phyloP scores from a whole-genome alignment of 2,888 invertebrate species.

The Eucera pruinosa region DNA sequence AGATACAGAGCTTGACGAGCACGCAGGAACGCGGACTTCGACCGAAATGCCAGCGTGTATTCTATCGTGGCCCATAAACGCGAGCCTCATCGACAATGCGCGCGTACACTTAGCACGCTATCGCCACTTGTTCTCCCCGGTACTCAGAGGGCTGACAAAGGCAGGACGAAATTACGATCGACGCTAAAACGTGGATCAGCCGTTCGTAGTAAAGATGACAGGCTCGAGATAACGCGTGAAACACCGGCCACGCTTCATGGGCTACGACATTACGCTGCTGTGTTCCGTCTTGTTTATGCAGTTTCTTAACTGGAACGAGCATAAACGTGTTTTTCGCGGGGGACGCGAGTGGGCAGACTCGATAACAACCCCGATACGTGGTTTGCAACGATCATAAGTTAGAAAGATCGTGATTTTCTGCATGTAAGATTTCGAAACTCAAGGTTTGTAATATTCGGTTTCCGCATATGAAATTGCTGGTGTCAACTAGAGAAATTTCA shows the following conservation, averaged over 20 bases:
- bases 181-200: constrained; percentile 51
- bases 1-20: constrained; percentile 18
- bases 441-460: no score
- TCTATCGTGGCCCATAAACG: constrained; percentile 40
- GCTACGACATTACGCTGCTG: no score
- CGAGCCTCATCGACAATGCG: constrained; percentile 40
- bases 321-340: no score
- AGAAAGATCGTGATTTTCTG: no score
- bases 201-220: constrained; percentile 45
- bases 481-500: no score
- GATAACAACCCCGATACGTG: no score
- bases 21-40: constrained; percentile 23
- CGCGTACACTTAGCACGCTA: constrained; percentile 44
- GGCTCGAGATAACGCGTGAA: constrained; percentile 37
- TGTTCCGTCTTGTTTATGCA: no score
- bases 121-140: constrained; percentile 30
- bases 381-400: no score
- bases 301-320: no score
- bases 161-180: constrained; percentile 53
- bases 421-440: no score
- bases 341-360: no score
- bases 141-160: constrained; percentile 45
- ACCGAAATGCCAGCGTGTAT: constrained; percentile 18
- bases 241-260: constrained; percentile 2
- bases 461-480: no score